Base-by-base conservation (phyloP, 2,888 invertebrate species). In the Lapara coniferarum region DNA sequence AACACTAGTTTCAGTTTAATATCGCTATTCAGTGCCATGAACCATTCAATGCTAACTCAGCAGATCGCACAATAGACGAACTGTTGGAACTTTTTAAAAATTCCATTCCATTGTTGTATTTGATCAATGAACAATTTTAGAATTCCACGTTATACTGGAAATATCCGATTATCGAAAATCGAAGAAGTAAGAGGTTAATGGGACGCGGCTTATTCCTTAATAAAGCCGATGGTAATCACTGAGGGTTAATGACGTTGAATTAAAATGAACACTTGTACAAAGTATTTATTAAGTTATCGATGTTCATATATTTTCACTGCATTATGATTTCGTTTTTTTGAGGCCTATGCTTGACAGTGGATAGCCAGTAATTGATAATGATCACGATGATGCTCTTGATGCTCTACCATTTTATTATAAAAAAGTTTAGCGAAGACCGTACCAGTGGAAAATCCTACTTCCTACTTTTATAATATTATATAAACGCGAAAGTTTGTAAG, bases 121-220 rank as follows among this genome's bases (percentile, higher is more conserved):
- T 46, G 46, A 76, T 58, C 68, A 56, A 66, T 46, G 68, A 74
- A 73, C 70, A 67, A 71, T 67, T 75, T 66, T 52, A 70, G 66
- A 57, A 66, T 69, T 69, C 66, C 44, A 8, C 46, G 46, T 63
- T 63, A 49, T 57, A 30, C 58, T 57, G 58, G 51, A 44, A 58
- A 57, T 69, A 57, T 69, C 69, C 51, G 52, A 57, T 66, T 30
- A 69, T 71, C 75, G 74, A 73, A 78, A 78, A 82, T 80, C 78
- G 75, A 81, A 81, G 80, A 84, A 86, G 85, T 81, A 81, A 81
- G 79, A 83, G 83, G 84, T 83, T 85, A 87, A 88, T 87, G 86
- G 85, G 85, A 86, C 85, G 84, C 80, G 79, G 78, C 83, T 83
- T 82, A 86, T 84, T 85, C 78, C 81, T 83, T 81, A 81, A 81